Base-by-base conservation (phyloP, 2,797 vertebrate genomes). In the Sitta carolinensis region DNA sequence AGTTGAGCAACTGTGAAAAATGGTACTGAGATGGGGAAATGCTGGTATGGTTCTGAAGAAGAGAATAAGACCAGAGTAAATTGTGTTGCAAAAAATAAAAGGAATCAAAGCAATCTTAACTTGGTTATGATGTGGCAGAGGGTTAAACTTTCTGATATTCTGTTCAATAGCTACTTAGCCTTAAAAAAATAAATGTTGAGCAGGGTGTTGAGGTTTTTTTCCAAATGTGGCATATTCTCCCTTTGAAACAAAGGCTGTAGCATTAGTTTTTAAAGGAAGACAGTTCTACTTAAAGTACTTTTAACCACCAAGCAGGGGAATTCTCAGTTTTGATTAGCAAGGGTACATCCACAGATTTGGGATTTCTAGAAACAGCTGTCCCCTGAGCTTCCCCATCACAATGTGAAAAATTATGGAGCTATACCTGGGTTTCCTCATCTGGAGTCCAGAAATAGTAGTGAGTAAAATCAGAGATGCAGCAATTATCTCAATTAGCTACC, bases 401-500 rank as follows among this genome's bases (percentile, higher is more conserved):
- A 18, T 9, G 19, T 74, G 68, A 52, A 52, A 67, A 50, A 91
- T 55, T 34, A 76, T 87, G 88, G 58, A 93, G 80, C 48, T 87
- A 1, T 78, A 90, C 87, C 75, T 87, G 69, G 3, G 6, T 48
- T 91, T 85, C 45, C 45, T 92, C 70, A 69, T 90, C 74, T 86
- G 67, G 85, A 92, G 74, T 92, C 45, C 70, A 82, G 85, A 95
- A 89, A 89, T 57, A 87, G 67, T 23, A 62, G 54, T n/a, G 72
- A 90, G 50, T 63, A 66, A 90, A 94, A 93, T 92, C 72, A 87
- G 84, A 93, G 82, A 25, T 75, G 74, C 52, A 87, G 78, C 57
- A 82, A 63, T 96, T 96, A 85, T n/a, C 77, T 96, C 94, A 94
- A 87, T 95, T 96, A 96, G 93, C 25, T 38, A 7, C 93, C 16